Evolutionary conservation across 2,888 invertebrate species (phyloP).

Genomic region (Cosmorhoe ocellata): DNA sequence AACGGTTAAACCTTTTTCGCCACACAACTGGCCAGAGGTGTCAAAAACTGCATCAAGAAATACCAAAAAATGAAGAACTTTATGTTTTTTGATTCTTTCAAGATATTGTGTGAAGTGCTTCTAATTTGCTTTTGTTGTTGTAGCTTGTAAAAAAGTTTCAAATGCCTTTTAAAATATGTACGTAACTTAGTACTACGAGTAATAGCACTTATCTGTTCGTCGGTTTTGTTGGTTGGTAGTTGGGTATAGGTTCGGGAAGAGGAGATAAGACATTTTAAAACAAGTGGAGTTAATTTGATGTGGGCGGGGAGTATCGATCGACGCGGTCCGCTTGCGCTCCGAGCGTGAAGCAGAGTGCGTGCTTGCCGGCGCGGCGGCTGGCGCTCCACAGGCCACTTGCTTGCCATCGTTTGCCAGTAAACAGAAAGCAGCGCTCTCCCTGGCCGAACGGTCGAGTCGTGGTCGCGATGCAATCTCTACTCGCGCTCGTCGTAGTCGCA

Average conservation of each 20-base stretch:
- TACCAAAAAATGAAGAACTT: too few species aligned
- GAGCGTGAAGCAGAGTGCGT: conserved; percentile 29
- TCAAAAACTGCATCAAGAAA: too few species aligned
- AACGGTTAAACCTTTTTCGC: too few species aligned
- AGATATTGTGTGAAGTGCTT: too few species aligned
- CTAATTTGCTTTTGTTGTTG: too few species aligned
- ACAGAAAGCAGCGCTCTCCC: conserved; percentile 47
- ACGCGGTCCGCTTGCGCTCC: conserved; percentile 61
- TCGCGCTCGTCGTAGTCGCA: conserved; percentile 43
- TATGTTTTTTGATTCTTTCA: too few species aligned
- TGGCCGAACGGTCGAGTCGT: conserved; percentile 36
- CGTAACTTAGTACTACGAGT: too few species aligned
- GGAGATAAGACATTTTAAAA: conserved; percentile 25
- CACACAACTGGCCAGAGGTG: too few species aligned
- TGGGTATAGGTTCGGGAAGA: conserved; percentile 18
- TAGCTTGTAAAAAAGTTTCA: too few species aligned
- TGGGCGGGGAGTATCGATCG: conserved; percentile 79
- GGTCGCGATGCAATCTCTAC: conserved; percentile 59
- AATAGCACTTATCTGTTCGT: too few species aligned
- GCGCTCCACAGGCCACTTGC: conserved; percentile 18
- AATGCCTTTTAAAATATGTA: too few species aligned
- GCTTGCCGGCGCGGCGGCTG: conserved; percentile 11
- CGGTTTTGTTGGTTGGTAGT: too few species aligned
- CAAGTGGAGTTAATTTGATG: conserved; percentile 52
- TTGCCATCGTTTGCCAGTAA: conserved; percentile 48